Percentiles rank a stretch among this genome's conserved stretches.
Evolutionary conservation across 2,113 vertebrate species (phyloP).

Genomic region (Diadophis punctatus): DNA sequence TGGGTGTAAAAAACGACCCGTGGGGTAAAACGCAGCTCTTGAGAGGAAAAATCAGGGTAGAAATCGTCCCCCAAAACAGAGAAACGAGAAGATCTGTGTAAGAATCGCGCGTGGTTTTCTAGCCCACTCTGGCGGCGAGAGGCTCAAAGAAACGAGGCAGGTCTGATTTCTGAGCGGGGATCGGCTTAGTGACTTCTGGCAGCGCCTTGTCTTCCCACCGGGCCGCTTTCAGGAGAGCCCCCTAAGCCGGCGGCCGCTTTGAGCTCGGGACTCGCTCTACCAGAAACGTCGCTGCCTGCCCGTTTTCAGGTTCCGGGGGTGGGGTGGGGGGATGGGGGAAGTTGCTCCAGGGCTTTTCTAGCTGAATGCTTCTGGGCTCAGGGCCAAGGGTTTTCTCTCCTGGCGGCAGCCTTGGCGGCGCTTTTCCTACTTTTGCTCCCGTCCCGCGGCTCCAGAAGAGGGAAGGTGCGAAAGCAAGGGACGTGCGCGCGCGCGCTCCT

Average conservation of each 20-base stretch:
- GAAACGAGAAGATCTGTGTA: background rate
- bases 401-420: background rate
- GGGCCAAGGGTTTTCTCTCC: background rate
- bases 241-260: background rate
- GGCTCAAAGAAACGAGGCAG: background rate
- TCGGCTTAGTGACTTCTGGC: background rate
- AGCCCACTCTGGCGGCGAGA: background rate
- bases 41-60: background rate
- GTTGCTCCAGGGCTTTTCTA: background rate
- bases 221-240: background rate
- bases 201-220: background rate
- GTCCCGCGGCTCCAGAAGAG: background rate
- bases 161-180: background rate
- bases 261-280: background rate
- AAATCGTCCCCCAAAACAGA: background rate
- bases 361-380: background rate
- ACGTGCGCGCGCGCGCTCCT: background rate
- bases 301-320: background rate
- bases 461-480: background rate
- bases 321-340: background rate
- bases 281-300: background rate
- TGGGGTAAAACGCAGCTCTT: background rate
- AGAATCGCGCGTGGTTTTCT: background rate
- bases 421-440: background rate
- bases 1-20: background rate